Base-by-base conservation (phyloP, 2,113 vertebrate genomes). In the Dromiciops gliroides region DNA sequence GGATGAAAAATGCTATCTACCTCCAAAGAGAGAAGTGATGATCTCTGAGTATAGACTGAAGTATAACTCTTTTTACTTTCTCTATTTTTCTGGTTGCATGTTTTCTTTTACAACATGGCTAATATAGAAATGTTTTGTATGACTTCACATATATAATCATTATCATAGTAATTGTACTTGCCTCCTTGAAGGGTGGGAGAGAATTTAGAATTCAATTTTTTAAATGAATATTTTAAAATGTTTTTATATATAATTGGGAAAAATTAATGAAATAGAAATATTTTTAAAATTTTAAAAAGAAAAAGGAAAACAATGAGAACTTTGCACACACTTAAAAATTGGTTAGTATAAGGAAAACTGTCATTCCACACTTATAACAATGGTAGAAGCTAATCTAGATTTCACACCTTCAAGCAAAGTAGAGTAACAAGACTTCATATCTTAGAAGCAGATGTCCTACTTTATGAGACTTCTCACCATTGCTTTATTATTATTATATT, bases 381-480 rank as follows among this genome's bases (percentile, higher is more conserved):
- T 92, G 24, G 90, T 90, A 49, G 48, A 93, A 91, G 88, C 89
- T 47, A 95, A 51, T 89, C 26, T 92, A 93, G 14, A 94, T 89
- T 91, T 92, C 94, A 95, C 94, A 96, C 95, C 89, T 0, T 88
- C 10, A 93, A 94, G 89, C 49, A 93, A 92, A 94, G 93, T 51
- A 94, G 93, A 97, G 89, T 51, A 83, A 52, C 89, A 93, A 51
- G 53, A 94, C 51, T 44, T 75, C 16, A 48, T 5, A 53, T 91
- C 96, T 96, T 92, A 91, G 48, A 88, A 96, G 89, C 83, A 96
- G 93, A 96, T 94, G 94, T 90, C 97, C 89, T 92, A 3, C 91
- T 91, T 28, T 95, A 93, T 96, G 91, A 94, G 93, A 28, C 5
- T 90, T 51, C 90, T 2, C 0, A 88, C 19, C 92, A 51, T 60